Base-by-base conservation (phyloP, 2,113 vertebrate genomes). In the Esox niger region DNA sequence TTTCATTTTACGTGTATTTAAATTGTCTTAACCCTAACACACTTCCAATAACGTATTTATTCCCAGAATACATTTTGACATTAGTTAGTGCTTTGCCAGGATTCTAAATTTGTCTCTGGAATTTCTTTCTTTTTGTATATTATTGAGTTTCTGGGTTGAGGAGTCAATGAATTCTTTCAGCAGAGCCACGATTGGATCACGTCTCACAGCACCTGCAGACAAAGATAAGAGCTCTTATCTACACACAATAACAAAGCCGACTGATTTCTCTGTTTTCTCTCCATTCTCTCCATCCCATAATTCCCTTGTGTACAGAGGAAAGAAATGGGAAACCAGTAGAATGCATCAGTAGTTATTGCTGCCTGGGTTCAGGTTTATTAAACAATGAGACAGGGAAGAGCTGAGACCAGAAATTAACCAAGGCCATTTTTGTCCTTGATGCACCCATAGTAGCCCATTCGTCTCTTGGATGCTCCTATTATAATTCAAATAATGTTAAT, bases 191-290 rank as follows among this genome's bases (percentile, higher is more conserved):
- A 90, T 88, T 85, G 82, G 76, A 89, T 88, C 73, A 63, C 61
- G 64, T 61, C 80, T 78, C 68, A 69, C 60, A 79, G 65, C 49
- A 57, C 76, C 91, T 92, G 91, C 87, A 79, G 13, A 63, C 71
- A 66, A 62, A 89, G 91, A 92, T 92, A 91, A 90, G 88, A 57
- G 17, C 66, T 43, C 80, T 91, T 90, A 91, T 91, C 88, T 88
- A 65, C 47, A 21, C 69, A 63, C 23, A 33, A 61, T 33, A 62
- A 49, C 64, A 59, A 29, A 57, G 70, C 52, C 38, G 4, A 68
- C 66, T 55, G 66, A 68, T 78, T 79, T 72, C 56, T 52, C 68
- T 64, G 75, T 61, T 26, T 27, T 27, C 29, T 29, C 72, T 54
- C 71, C 10, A 80, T 77, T 82, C 82, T 84, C 82, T 31, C 70